Base-by-base conservation (phyloP, 2,797 vertebrate genomes). In the Pitangus sulphuratus region DNA sequence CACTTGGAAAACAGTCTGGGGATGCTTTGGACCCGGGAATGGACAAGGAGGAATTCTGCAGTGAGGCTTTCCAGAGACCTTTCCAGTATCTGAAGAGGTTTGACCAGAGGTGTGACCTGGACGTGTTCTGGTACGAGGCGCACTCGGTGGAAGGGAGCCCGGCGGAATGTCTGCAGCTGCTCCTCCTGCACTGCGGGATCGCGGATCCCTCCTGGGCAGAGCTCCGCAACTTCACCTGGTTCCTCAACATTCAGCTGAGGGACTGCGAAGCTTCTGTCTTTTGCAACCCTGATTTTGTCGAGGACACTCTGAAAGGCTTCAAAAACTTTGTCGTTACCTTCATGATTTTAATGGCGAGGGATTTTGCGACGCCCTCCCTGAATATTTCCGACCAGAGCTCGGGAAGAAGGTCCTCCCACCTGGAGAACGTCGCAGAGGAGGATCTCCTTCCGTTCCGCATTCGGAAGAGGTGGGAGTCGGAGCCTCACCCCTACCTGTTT, bases 311-410 rank as follows among this genome's bases (percentile, higher is more conserved):
- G 66, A 65, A 50, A 13, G 99, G 99, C 57, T 99, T 99, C 97
- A 99, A 99, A 98, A 98, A 96, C 82, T 99, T 99, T 95, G 99
- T 99, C 15, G 99, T 99, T 18, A 95, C 98, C 82, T 99, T 99
- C 97, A 99, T 99, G 99, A 99, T 99, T 96, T 84, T 99, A 50
- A 99, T 99, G 99, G 99, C 99, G 1, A 99, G 99, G 58, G 99
- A 99, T 94, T 99, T 99, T 85, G 99, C 99, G 39, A 99, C 99
- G 4, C 99, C 99, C 5, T 99, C 99, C 12, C 98, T 99, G 11
- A 98, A 97, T 83, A 99, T 99, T 85, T 99, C 98, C 11, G 99
- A 99, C 92, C 98, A 99, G 75, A 99, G 99, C 90, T 98, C 98
- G 4, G 99, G 98, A 31, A 98, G 96, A 42, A 65, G 71, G 35